phyloP scores from a whole-genome alignment of 1,140 invertebrate species.

The Cotesia glomerata region DNA sequence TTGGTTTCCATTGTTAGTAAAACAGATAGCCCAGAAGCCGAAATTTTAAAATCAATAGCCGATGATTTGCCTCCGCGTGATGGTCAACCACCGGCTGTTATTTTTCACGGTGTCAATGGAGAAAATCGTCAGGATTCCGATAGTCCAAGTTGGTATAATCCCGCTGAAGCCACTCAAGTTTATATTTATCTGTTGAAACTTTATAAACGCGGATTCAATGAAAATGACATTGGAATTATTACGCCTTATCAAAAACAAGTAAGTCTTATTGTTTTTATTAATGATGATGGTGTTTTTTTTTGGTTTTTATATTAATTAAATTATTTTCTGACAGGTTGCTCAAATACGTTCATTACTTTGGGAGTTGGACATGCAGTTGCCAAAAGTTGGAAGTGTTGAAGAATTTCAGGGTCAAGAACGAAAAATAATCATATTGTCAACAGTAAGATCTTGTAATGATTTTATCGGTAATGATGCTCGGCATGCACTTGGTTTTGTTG shows the following conservation, averaged over 20 bases:
- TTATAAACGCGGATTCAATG: constrained; percentile 69
- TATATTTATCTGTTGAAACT: constrained; percentile 69
- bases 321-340: constrained; percentile 67
- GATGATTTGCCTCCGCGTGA: constrained; percentile 51
- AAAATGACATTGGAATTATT: constrained; percentile 87
- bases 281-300: constrained; percentile 10
- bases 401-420: constrained; percentile 96
- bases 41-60: constrained; percentile 44
- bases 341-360: constrained; percentile 75
- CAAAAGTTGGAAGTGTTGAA: constrained; percentile 92
- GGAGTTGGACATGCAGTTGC: constrained; percentile 70
- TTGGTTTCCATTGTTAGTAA: constrained; percentile 63
- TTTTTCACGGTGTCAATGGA: constrained; percentile 85
- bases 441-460: constrained; percentile 73
- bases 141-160: constrained; percentile 89
- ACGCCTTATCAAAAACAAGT: constrained; percentile 93
- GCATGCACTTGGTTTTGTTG: constrained; percentile 77
- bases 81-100: constrained; percentile 64
- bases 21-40: constrained; percentile 47
- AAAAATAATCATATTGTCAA: constrained; percentile 84
- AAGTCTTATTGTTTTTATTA: constrained; percentile 29
- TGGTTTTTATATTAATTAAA: constrained; percentile 5
- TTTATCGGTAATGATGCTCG: constrained; percentile 64
- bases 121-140: constrained; percentile 74
- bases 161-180: constrained; percentile 79